phyloP scores from a whole-genome alignment of 30 jellyfish, hydroid and myxozoan genomes.

The Pelagia noctiluca region DNA sequence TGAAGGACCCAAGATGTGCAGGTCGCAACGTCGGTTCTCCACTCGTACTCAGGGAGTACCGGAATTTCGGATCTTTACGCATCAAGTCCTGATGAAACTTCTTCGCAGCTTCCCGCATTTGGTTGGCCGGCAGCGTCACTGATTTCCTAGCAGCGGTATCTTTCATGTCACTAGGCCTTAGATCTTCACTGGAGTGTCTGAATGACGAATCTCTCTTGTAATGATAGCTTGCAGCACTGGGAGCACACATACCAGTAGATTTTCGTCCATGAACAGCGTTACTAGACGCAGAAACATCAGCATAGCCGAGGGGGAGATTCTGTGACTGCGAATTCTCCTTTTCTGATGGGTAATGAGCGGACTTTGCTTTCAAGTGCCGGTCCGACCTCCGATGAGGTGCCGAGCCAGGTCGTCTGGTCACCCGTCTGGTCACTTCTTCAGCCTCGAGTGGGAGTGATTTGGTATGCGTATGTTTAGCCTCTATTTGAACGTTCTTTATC shows the following conservation, averaged over 20 bases:
- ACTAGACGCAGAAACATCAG: slow-evolving; percentile 15
- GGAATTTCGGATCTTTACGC: slow-evolving; percentile 89
- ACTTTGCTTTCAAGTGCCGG: slow-evolving; percentile 45
- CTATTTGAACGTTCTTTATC: not conserved
- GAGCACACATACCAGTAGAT: slow-evolving; percentile 58
- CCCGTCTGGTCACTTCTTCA: slow-evolving; percentile 49
- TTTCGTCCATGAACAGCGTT: slow-evolving; percentile 58
- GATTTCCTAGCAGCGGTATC: slow-evolving; percentile 25
- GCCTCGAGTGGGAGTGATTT: slow-evolving; percentile 81
- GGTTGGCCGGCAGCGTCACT: slow-evolving; percentile 82
- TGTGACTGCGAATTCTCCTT: slow-evolving; percentile 39
- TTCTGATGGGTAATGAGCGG: slow-evolving; percentile 75
- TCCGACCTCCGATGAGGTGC: slow-evolving; percentile 68
- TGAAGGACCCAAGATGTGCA: slow-evolving; percentile 43
- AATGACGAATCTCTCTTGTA: slow-evolving; percentile 54
- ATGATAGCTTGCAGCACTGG: slow-evolving; percentile 18
- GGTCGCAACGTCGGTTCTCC: slow-evolving; percentile 50
- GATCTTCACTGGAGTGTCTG: slow-evolving; percentile 92
- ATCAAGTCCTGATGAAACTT: slow-evolving; percentile 86
- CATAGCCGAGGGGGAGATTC: slow-evolving; percentile 62
- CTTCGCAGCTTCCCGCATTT: slow-evolving; percentile 95
- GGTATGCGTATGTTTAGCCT: slow-evolving; percentile 69
- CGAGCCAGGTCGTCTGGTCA: slow-evolving; percentile 59
- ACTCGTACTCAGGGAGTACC: slow-evolving; percentile 75
- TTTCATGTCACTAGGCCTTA: slow-evolving; percentile 44